Conservation (phyloP, 2,113 vertebrate species). For the Erythrolamprus reginae region DNA sequence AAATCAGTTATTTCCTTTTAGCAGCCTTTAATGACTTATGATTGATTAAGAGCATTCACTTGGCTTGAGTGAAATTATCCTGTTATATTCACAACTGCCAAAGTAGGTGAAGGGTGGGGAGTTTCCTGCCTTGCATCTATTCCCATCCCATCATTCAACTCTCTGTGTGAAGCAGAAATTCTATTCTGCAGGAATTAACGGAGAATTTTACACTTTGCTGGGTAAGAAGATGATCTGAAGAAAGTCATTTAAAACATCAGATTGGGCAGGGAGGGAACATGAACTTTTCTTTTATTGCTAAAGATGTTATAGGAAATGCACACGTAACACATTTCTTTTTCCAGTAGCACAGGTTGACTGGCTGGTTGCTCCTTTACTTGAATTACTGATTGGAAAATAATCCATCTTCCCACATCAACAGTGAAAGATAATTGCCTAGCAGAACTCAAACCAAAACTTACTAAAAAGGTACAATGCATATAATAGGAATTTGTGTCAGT, state of each 20-base stretch:
- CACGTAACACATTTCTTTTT: background rate
- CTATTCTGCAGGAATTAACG: background rate
- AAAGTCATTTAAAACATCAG: background rate
- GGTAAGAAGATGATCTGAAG: background rate
- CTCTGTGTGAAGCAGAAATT: background rate
- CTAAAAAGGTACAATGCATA: background rate
- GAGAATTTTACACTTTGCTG: background rate
- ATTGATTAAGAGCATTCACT: background rate
- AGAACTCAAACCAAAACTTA: background rate
- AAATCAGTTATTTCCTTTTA: slow-evolving; percentile 7
- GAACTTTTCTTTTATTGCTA: background rate
- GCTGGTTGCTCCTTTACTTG: background rate
- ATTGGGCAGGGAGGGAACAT: background rate
- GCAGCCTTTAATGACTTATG: background rate
- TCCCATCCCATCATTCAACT: background rate
- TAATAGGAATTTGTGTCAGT: background rate
- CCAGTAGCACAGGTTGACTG: background rate
- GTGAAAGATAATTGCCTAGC: background rate
- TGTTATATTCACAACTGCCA: background rate
- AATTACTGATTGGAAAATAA: background rate
- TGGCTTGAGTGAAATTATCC: background rate
- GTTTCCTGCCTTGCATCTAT: background rate
- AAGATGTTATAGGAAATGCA: background rate
- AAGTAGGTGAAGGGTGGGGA: background rate
- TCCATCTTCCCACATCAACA: background rate